Conservation (phyloP, 2,113 vertebrate genomes). For the Crotophaga sulcirostris region DNA sequence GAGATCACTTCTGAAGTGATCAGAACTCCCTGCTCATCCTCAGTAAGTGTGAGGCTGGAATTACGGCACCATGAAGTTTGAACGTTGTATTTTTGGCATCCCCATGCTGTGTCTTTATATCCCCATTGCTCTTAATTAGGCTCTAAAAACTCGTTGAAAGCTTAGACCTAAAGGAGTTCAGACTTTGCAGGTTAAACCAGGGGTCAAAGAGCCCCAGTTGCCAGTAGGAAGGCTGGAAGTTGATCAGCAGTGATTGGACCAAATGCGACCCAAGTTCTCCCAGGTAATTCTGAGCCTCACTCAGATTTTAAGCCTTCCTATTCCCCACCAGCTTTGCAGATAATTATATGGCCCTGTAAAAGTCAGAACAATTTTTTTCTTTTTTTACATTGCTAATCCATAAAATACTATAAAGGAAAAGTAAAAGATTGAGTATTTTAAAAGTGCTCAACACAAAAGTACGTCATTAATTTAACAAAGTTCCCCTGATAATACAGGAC, state of each 20-base stretch:
- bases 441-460: not conserved
- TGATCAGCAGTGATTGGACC: not conserved
- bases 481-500: not conserved
- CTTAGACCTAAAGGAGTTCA: not conserved
- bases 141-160: not conserved
- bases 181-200: not conserved
- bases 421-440: not conserved
- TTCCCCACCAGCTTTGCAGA: not conserved
- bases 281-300: not conserved
- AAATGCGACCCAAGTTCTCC: not conserved
- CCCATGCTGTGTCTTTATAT: too few relatives aligned
- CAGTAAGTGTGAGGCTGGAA: not conserved
- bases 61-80: not conserved
- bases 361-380: not conserved
- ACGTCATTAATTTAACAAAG: not conserved
- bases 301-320: not conserved
- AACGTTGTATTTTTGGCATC: too few relatives aligned
- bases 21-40: accelerated
- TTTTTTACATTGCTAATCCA: not conserved
- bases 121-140: not conserved
- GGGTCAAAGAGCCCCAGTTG: not conserved
- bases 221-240: not conserved
- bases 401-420: not conserved
- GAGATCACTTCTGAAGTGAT: not conserved
- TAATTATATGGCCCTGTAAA: not conserved